Base-by-base conservation (phyloP, 2,113 vertebrate species). In the Lonchura striata region DNA sequence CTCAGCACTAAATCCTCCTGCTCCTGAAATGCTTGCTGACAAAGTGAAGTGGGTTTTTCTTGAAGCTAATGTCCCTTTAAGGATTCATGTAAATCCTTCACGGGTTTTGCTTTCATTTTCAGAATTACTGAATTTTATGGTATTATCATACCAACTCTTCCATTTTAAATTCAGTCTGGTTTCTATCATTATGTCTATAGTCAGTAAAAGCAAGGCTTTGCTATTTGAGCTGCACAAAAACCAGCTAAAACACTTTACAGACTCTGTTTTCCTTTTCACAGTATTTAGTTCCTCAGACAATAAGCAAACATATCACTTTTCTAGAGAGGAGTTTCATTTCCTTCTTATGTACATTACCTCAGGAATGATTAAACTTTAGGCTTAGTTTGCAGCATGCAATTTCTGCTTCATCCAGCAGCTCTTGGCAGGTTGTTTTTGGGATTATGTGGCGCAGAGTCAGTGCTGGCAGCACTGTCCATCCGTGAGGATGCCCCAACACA, bases 21-120 rank as follows among this genome's bases (percentile, higher is more conserved):
- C 46, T 80, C 5, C 2, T 50, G 70, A 69, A 76, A 69, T 0
- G 6, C 59, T 69, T 66, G 39, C 25, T 22, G 65, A 46, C 1
- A 4, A 82, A 49, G 42, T 10, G 21, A 82, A 82, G 81, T 10
- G 14, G 35, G 74, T 91, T 94, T 96, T 94, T 87, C 78, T 41
- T 59, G 15, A 89, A 42, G 57, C 65, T 94, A 65, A 79, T 72
- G 53, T 76, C 57, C 39, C 74, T 85, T 94, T 92, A 86, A 93
- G 88, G 76, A 71, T 86, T 90, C 85, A 37, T 57, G 60, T 78
- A 74, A 90, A 82, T 72, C 41, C 57, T 94, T 87, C 39, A 54
- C n/a, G 64, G 27, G 39, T 69, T 94, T 94, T 91, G 54, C 87
- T 90, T 95, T 95, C 17, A 0, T 85, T 96, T 95, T 90, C 49